Conservation (phyloP, 2,113 vertebrate species). For the Spheniscus mendiculus region DNA sequence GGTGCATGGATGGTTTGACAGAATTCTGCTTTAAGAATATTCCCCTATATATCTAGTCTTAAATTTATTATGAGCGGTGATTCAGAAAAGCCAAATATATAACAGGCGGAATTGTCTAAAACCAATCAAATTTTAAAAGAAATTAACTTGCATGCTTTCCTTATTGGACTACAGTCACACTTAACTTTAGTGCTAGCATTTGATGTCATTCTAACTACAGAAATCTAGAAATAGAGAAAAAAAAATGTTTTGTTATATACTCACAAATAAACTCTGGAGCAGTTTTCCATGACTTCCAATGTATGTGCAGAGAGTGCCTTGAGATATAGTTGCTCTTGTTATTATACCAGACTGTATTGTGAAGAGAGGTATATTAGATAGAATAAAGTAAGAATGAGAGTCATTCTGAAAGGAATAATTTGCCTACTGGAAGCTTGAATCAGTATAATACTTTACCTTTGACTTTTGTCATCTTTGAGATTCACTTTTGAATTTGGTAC, state of each 20-base stretch:
- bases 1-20: not conserved
- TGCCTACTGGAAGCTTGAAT: not conserved
- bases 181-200: not conserved
- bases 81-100: not conserved
- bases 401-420: slow-evolving; percentile 19
- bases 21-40: not conserved
- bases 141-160: not conserved
- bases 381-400: not conserved
- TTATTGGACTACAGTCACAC: not conserved
- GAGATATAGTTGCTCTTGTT: not conserved
- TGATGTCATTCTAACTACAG: slow-evolving; percentile 23
- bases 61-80: not conserved
- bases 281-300: not conserved
- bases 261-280: slow-evolving; percentile 12
- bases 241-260: not conserved
- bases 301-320: not conserved
- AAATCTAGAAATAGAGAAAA: not conserved
- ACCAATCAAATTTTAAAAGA: not conserved
- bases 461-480: not conserved
- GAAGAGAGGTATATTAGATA: not conserved
- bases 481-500: not conserved
- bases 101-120: not conserved
- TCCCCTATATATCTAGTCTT: not conserved
- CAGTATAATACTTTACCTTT: not conserved
- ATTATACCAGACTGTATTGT: not conserved